Evolutionary conservation across 2,797 vertebrate species (phyloP).

Genomic region (Hipposideros larvatus): DNA sequence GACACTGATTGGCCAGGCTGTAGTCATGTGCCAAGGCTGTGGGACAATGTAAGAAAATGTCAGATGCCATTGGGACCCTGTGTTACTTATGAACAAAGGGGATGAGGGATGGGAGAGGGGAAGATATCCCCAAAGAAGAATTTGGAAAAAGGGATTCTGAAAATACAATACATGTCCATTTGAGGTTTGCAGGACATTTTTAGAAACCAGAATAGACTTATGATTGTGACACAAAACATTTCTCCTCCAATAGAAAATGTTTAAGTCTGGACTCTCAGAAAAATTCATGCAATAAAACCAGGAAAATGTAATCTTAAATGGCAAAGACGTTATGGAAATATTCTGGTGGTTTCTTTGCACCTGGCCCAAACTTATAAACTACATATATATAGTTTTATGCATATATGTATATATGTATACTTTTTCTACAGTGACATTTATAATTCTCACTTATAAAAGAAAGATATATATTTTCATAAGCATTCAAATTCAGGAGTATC

Average conservation of each 20-base stretch:
- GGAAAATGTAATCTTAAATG: conserved; percentile 5
- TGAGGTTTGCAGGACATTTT: not conserved
- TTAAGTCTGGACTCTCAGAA: conserved; percentile 7
- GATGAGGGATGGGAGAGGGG: no score
- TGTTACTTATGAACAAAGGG: not conserved
- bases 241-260: not conserved
- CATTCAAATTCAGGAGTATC: not conserved
- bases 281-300: not conserved
- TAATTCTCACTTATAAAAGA: conserved; percentile 36
- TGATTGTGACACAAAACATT: not conserved
- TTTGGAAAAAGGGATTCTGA: not conserved
- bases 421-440: not conserved
- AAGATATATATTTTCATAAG: conserved; percentile 15
- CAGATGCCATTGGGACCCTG: not conserved
- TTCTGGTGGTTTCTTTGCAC: not conserved
- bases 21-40: not conserved
- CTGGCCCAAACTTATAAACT: not conserved
- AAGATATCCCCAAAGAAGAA: not conserved
- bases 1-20: not conserved
- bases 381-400: not conserved
- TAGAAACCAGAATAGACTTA: not conserved
- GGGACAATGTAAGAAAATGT: not conserved
- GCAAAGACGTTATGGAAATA: not conserved
- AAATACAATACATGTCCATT: not conserved
- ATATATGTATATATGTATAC: no score